Conservation (phyloP, 2,888 invertebrate species). For the Dione vanillae region DNA sequence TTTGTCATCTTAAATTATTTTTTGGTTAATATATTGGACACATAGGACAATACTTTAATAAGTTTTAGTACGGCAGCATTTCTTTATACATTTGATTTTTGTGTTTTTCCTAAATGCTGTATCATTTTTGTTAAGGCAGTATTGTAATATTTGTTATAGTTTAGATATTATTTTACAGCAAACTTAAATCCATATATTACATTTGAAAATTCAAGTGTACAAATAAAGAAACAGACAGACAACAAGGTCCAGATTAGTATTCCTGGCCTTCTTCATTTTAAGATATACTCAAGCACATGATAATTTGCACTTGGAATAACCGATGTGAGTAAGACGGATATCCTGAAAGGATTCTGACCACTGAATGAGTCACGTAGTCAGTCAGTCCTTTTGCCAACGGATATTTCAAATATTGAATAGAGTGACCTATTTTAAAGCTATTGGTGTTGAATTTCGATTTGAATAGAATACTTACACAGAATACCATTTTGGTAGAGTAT, state of each 20-base stretch:
- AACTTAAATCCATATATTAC: too few relatives aligned
- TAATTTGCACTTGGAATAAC: slow-evolving; percentile 4
- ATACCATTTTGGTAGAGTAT: slow-evolving; percentile 49
- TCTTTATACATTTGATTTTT: too few relatives aligned
- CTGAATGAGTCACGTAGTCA: slow-evolving; percentile 41
- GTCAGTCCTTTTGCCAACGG: slow-evolving; percentile 37
- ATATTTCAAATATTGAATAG: slow-evolving; percentile 71
- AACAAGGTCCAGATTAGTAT: background rate
- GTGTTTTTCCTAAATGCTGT: too few relatives aligned
- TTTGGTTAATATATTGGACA: too few relatives aligned
- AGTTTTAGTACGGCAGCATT: too few relatives aligned
- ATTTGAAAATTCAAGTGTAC: too few relatives aligned
- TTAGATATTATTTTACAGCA: too few relatives aligned
- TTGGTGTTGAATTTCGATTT: slow-evolving; percentile 44
- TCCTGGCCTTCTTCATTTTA: background rate
- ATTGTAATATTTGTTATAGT: too few relatives aligned
- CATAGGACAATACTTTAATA: too few relatives aligned
- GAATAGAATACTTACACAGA: slow-evolving; percentile 49
- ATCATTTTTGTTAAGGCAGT: too few relatives aligned
- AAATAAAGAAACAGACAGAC: too few relatives aligned
- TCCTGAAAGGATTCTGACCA: slow-evolving; percentile 32
- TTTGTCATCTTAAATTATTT: too few relatives aligned
- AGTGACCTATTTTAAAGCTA: slow-evolving; percentile 57
- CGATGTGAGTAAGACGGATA: slow-evolving; percentile 14
- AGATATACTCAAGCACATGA: background rate